phyloP scores from a whole-genome alignment of 1,140 invertebrate genomes.

The Drosophila pseudoobscura region DNA sequence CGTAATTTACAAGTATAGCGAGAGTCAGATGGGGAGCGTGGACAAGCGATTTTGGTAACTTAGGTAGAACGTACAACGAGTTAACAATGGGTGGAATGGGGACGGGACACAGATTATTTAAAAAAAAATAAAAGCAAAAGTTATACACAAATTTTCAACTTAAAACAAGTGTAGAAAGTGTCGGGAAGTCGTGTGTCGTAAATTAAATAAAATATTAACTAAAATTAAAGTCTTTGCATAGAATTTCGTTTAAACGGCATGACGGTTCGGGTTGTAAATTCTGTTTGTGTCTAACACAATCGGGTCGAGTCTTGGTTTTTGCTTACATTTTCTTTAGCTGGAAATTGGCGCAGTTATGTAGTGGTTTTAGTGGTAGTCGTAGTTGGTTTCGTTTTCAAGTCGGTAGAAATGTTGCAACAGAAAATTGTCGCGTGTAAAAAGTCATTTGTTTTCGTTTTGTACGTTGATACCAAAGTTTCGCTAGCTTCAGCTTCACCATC shows the following conservation, averaged over 20 bases:
- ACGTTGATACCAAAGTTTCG: conserved; percentile 60
- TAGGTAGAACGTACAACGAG: conserved; percentile 72
- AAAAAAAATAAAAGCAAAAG: conserved; percentile 45
- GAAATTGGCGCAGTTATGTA: conserved; percentile 57
- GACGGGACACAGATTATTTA: conserved; percentile 25
- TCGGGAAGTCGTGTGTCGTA: conserved; percentile 18
- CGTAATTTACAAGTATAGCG: conserved; percentile 62
- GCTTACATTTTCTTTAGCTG: conserved; percentile 61
- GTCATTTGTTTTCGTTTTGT: conserved; percentile 69
- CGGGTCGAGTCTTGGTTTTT: conserved; percentile 56
- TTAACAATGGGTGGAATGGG: conserved; percentile 51
- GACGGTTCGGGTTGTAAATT: conserved; percentile 17
- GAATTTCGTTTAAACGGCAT: conserved; percentile 55
- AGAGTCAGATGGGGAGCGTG: conserved; percentile 49
- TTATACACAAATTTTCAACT: conserved; percentile 41
- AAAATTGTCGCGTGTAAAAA: conserved; percentile 54
- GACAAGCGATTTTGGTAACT: conserved; percentile 53
- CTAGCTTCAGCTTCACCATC: conserved; percentile 46
- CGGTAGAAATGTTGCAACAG: conserved; percentile 41
- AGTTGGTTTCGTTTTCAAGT: conserved; percentile 8
- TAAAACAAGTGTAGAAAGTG: conserved; percentile 54
- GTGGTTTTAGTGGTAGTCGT: conserved; percentile 18
- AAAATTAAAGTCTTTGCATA: conserved; percentile 71
- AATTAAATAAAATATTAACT: conserved; percentile 60
- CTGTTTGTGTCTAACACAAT: conserved; percentile 60